Conservation (phyloP, 2,888 invertebrate species). For the Pammene aurita region DNA sequence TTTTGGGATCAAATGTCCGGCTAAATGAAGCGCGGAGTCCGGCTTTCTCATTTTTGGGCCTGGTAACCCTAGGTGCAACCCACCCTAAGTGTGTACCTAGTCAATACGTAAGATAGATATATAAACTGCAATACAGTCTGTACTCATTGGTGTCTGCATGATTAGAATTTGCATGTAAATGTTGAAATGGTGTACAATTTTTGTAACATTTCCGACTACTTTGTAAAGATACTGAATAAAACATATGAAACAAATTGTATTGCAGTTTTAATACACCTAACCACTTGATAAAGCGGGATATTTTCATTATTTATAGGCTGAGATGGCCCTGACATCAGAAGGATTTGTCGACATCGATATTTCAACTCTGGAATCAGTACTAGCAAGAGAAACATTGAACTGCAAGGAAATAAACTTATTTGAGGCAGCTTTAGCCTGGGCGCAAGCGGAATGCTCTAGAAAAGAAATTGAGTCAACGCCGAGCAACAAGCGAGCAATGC, state of each 20-base stretch:
- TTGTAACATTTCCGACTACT: constrained; percentile 63
- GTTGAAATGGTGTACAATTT: constrained; percentile 56
- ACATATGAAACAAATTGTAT: constrained; percentile 76
- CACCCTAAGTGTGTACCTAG: constrained; percentile 47
- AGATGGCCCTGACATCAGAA: constrained; percentile 97
- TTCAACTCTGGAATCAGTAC: constrained; percentile 94
- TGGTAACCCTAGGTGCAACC: too few relatives aligned
- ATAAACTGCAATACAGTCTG: constrained; percentile 81
- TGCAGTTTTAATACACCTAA: constrained; percentile 80
- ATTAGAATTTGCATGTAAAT: constrained; percentile 66
- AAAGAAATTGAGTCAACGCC: constrained; percentile 92
- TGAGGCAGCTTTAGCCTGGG: constrained; percentile 97
- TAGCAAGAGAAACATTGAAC: constrained; percentile 96
- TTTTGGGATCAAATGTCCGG: too few relatives aligned
- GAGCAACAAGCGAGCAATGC: constrained; percentile 89
- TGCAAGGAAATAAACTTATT: constrained; percentile 96
- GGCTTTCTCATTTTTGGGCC: too few relatives aligned
- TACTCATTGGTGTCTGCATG: constrained; percentile 60
- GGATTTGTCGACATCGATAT: constrained; percentile 98
- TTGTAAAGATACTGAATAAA: constrained; percentile 71
- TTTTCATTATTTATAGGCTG: constrained; percentile 87
- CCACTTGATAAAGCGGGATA: constrained; percentile 52
- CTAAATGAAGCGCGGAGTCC: too few relatives aligned
- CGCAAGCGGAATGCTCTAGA: constrained; percentile 93
- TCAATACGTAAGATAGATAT: constrained; percentile 44